Conservation (phyloP, 2,888 invertebrate genomes). For the Lepidocyrtoides sp. region DNA sequence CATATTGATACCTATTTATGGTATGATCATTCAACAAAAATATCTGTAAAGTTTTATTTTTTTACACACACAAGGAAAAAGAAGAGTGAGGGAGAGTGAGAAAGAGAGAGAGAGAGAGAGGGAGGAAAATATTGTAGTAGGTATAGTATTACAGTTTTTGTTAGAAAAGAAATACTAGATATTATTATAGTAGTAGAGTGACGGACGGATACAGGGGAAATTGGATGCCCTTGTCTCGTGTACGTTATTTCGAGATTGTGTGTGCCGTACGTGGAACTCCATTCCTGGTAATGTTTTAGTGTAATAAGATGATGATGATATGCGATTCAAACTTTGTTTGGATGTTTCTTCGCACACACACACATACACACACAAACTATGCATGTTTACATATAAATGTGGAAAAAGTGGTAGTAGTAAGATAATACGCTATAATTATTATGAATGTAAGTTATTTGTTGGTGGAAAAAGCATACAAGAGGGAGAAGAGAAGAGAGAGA, state of each 20-base stretch:
- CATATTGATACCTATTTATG: neutral
- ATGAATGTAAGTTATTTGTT: neutral
- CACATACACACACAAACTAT: neutral
- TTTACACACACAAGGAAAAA: neutral
- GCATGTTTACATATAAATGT: too few relatives aligned
- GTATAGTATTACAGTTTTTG: too few relatives aligned
- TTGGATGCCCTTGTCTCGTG: neutral
- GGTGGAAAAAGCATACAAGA: neutral
- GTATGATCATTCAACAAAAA: neutral
- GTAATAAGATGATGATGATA: constrained; percentile 1
- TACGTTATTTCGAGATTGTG: neutral
- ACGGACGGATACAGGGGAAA: constrained; percentile 10
- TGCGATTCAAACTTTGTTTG: constrained; percentile 21
- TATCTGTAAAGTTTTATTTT: neutral
- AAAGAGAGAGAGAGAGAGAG: neutral
- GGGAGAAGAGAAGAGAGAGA: constrained; percentile 29
- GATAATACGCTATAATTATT: too few relatives aligned
- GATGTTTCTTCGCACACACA: neutral
- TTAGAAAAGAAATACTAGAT: too few relatives aligned
- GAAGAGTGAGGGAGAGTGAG: too few relatives aligned
- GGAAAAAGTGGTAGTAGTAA: neutral
- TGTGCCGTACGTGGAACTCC: neutral
- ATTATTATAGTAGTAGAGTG: too few relatives aligned
- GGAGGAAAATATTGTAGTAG: too few relatives aligned
- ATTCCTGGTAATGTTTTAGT: constrained; percentile 9